These are phyloP conservation scores for Endotricha flammealis DNA, from an alignment of 2,888 invertebrate genomes.

Conservation along the genomic window DNA sequence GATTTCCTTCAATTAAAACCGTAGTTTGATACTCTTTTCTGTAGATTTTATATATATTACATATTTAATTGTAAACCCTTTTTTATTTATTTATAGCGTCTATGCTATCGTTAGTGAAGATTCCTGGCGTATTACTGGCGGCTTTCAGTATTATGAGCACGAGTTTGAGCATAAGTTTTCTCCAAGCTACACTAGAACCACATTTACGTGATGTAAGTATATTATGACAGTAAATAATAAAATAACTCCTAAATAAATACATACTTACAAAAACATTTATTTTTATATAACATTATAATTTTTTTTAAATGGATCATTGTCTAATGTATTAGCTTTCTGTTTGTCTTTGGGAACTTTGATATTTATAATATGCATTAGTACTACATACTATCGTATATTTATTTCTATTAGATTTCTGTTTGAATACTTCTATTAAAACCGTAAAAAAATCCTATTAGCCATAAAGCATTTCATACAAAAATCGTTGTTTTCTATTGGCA, in stretches of 20 bases:
- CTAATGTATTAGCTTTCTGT: conserved; percentile 11
- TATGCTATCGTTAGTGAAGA: conserved; percentile 80
- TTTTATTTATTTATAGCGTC: conserved; percentile 70
- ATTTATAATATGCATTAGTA: no score
- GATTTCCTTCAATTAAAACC: not conserved
- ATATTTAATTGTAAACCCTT: not conserved
- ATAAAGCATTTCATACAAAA: no score
- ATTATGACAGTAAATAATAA: no score
- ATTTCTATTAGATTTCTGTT: no score
- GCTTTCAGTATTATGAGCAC: conserved; percentile 85
- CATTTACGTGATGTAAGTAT: conserved; percentile 83
- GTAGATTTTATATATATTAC: not conserved
- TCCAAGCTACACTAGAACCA: conserved; percentile 92
- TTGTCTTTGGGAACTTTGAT: no score
- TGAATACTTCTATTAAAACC: no score
- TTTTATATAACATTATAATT: not conserved
- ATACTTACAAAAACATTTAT: no score
- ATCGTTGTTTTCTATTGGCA: no score
- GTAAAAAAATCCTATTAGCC: no score
- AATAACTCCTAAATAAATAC: not conserved
- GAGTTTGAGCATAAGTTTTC: conserved; percentile 90
- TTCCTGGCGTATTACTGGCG: conserved; percentile 86
- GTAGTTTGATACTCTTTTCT: not conserved
- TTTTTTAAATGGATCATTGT: not conserved
- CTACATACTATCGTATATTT: no score